Evolutionary conservation across 2,797 vertebrate genomes (phyloP).

Genomic region (Sebastes flavidus): DNA sequence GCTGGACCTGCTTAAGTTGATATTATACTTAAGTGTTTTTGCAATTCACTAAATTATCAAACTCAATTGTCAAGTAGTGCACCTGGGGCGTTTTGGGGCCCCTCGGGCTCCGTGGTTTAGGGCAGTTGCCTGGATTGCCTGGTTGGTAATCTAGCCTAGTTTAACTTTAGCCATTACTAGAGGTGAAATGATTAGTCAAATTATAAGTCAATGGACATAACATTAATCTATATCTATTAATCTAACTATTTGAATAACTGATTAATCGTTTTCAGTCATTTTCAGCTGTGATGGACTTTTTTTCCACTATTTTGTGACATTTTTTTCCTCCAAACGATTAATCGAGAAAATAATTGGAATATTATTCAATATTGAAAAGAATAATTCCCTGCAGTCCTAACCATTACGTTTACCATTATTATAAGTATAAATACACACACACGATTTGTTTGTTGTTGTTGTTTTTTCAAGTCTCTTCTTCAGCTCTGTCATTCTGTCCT

Average conservation of each 20-base stretch:
- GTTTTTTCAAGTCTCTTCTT: background rate
- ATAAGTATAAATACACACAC: background rate
- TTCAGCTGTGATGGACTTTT: background rate
- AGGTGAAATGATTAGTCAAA: background rate
- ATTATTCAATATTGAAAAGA: background rate
- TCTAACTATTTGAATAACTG: background rate
- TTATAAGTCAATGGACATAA: background rate
- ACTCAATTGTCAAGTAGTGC: background rate
- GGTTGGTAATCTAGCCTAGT: background rate
- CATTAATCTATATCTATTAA: background rate
- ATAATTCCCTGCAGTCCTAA: background rate
- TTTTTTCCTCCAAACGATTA: too few species aligned
- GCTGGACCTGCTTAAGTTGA: background rate
- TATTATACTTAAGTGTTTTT: background rate
- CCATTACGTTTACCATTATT: too few species aligned
- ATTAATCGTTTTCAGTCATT: background rate
- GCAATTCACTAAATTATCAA: too few species aligned
- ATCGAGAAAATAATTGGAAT: background rate
- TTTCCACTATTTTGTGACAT: background rate
- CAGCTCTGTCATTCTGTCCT: background rate
- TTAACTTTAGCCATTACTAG: background rate
- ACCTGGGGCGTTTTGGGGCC: background rate
- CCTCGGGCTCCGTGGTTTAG: accelerated
- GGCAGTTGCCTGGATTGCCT: background rate
- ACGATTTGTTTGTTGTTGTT: background rate